These are phyloP conservation scores for Callocephalon fimbriatum DNA, from an alignment of 2,113 vertebrate species.

Conservation along the genomic window DNA sequence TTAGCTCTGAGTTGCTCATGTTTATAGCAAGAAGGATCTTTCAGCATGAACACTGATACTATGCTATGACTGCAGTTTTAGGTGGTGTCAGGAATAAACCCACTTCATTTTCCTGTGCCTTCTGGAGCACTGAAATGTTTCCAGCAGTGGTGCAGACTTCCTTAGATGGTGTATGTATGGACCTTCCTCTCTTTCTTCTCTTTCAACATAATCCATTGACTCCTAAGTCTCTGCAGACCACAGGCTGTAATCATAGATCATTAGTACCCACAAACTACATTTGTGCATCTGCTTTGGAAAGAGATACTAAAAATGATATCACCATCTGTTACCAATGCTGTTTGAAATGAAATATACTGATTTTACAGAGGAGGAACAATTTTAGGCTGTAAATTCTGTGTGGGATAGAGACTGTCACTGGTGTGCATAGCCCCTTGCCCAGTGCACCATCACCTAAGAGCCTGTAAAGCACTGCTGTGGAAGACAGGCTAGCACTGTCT, in stretches of 20 bases:
- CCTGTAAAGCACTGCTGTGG: not conserved
- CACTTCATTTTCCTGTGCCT: not conserved
- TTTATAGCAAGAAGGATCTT: slow-evolving; percentile 20
- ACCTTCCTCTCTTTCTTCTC: not conserved
- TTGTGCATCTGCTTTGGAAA: slow-evolving; percentile 21
- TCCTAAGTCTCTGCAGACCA: not conserved
- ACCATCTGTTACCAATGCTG: slow-evolving; percentile 22
- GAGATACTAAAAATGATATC: not conserved
- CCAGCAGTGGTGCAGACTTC: not conserved
- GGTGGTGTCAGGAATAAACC: not conserved
- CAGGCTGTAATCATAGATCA: slow-evolving; percentile 21
- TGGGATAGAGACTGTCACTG: not conserved
- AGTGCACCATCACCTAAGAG: not conserved
- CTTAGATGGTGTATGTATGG: not conserved
- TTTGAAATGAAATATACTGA: not conserved
- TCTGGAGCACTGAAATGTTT: not conserved
- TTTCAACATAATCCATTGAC: slow-evolving; percentile 24
- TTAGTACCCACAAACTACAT: not conserved
- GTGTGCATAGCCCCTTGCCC: not conserved
- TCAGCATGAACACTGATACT: not conserved
- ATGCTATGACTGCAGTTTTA: not conserved
- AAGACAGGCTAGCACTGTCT: not conserved
- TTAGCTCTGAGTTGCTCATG: slow-evolving; percentile 17
- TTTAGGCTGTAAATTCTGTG: not conserved
- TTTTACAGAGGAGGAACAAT: not conserved